Percentiles rank a stretch among this genome's conserved stretches.
These are phyloP conservation scores for Scelioninae gen. 1 DNA, from an alignment of 2,888 invertebrate genomes.

Conservation along the genomic window DNA sequence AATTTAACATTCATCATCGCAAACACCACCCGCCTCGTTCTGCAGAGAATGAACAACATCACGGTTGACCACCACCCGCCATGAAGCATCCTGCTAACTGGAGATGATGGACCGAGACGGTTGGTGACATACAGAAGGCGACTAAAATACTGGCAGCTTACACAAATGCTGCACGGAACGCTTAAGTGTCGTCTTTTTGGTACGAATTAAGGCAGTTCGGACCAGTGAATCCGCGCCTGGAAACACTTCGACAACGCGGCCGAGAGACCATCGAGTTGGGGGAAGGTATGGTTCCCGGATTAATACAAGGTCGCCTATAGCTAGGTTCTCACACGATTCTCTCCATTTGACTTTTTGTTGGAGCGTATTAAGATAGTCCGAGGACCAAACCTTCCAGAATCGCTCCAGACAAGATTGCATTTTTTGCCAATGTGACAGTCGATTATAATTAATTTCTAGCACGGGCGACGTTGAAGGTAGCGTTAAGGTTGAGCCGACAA, in stretches of 20 bases:
- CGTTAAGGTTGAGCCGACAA: background rate
- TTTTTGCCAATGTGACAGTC: background rate
- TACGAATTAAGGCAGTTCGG: background rate
- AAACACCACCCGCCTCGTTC: no score
- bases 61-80: no score
- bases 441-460: background rate
- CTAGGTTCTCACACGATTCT: background rate
- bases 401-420: background rate
- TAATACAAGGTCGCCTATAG: background rate
- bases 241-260: background rate
- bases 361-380: background rate
- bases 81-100: no score
- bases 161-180: background rate
- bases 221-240: background rate
- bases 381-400: background rate
- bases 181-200: background rate
- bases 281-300: background rate
- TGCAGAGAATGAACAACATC: no score
- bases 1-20: no score
- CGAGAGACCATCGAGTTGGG: background rate
- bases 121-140: no score
- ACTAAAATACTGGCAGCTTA: background rate
- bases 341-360: background rate
- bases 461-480: background rate
- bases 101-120: no score